Base-by-base conservation (phyloP, 2,113 vertebrate species). In the Glareola pratincola region DNA sequence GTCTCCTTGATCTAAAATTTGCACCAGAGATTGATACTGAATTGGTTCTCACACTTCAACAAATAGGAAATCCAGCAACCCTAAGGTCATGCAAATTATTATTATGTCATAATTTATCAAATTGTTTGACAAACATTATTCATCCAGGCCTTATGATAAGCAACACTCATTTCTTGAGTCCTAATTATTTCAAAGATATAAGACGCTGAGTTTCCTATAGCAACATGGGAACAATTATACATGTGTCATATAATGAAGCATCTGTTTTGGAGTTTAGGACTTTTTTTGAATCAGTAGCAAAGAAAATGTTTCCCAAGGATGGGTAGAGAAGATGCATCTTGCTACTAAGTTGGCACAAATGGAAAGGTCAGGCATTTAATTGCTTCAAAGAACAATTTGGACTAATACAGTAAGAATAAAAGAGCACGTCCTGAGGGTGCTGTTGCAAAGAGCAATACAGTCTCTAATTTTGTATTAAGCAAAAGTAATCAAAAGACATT, bases 401-500 rank as follows among this genome's bases (percentile, higher is more conserved):
- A 32, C 78, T 91, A 91, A 90, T 91, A 91, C 39, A 88, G 36
- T 88, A 75, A 88, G 48, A 93, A 75, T 69, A 72, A 94, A 93
- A 96, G 80, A 95, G 45, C 56, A 79, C 17, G 57, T 88, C 80
- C 64, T 95, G 21, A 54, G 74, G 62, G 75, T 75, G 53, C 36
- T 75, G 39, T 73, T 2, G 0, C 72, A 94, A 90, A 94, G 57
- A 95, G 69, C 22, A 73, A 50, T 71, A 18, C 67, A 57, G 48
- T 62, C 29, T 69, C 67, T 74, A 63, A 73, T 62, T 96, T 73
- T 84, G 9, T 71, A 76, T 85, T 92, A 94, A 80, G 79, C 39
- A 89, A 80, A 96, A 93, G 73, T 90, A 96, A 96, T 91, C 86
- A 95, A 83, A 95, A 92, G 66, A 75, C 34, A 2, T 67, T 96